Percentiles rank a stretch among this genome's conserved stretches.
These are phyloP conservation scores for Telmatherina bonti DNA, from an alignment of 2,797 vertebrate genomes.

Conservation along the genomic window DNA sequence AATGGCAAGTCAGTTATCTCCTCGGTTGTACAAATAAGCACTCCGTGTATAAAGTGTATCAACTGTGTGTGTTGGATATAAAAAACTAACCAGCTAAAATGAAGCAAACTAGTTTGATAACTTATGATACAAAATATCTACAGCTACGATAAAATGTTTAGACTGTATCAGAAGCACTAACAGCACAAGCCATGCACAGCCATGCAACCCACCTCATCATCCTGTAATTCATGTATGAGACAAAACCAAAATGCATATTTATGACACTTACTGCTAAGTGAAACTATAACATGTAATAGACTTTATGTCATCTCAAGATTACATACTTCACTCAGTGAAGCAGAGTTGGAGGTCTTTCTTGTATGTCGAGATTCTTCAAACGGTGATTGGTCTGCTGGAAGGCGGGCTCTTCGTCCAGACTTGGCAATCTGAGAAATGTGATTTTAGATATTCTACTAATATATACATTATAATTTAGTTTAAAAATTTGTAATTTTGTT, in stretches of 20 bases:
- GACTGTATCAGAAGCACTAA: conserved; percentile 11
- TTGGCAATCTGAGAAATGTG: conserved; percentile 80
- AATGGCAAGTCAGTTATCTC: conserved; percentile 25
- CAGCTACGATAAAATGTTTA: conserved; percentile 58
- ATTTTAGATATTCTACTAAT: not conserved
- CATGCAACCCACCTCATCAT: conserved; percentile 76
- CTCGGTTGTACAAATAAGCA: conserved; percentile 15
- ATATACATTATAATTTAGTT: not conserved
- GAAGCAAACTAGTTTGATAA: conserved; percentile 9
- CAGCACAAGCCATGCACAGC: conserved; percentile 63
- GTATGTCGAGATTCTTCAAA: conserved; percentile 79
- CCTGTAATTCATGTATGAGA: conserved; percentile 66
- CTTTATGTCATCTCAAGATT: not conserved
- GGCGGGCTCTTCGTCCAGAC: conserved; percentile 88
- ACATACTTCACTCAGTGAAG: conserved; percentile 84
- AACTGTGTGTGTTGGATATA: not conserved
- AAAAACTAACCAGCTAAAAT: conserved; percentile 18
- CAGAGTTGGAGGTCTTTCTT: conserved; percentile 82
- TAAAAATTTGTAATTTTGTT: not conserved
- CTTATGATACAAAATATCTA: conserved; percentile 1
- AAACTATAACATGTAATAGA: conserved; percentile 14
- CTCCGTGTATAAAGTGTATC: conserved; percentile 36
- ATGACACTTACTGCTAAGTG: conserved; percentile 28
- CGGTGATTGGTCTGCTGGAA: conserved; percentile 76
- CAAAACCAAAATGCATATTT: conserved; percentile 59